These are phyloP conservation scores for Eilema depressum DNA, from an alignment of 2,888 invertebrate genomes.

Conservation along the genomic window DNA sequence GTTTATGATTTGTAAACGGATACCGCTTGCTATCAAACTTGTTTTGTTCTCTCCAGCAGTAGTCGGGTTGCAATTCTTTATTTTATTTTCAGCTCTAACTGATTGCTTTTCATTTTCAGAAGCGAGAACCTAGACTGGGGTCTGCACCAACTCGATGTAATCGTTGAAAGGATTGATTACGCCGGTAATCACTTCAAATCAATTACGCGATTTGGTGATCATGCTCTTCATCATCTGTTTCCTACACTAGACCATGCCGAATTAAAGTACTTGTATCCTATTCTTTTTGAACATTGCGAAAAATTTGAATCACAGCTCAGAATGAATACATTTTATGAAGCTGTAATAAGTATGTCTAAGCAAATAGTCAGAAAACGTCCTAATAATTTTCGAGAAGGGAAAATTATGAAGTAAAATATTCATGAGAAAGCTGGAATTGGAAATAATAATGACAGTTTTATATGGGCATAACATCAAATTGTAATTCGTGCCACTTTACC, in stretches of 20 bases:
- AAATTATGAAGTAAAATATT: slow-evolving; percentile 30
- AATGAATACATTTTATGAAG: slow-evolving; percentile 85
- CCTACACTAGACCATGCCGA: slow-evolving; percentile 93
- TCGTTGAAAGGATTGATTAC: slow-evolving; percentile 90
- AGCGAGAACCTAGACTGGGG: slow-evolving; percentile 90
- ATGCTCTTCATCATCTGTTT: slow-evolving; percentile 92
- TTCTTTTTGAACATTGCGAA: slow-evolving; percentile 88
- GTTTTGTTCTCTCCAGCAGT: too few relatives aligned
- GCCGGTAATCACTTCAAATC: slow-evolving; percentile 89
- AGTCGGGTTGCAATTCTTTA: too few relatives aligned
- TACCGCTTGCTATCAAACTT: too few relatives aligned
- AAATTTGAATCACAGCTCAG: slow-evolving; percentile 87
- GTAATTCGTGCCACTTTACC: neutral
- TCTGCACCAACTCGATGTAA: slow-evolving; percentile 91
- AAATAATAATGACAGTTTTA: slow-evolving; percentile 2
- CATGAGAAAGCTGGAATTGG: neutral
- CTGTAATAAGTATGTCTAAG: slow-evolving; percentile 89
- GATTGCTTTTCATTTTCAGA: slow-evolving; percentile 70
- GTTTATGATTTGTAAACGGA: too few relatives aligned
- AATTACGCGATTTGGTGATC: slow-evolving; percentile 92
- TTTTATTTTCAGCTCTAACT: neutral
- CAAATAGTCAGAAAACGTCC: slow-evolving; percentile 76
- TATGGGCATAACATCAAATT: neutral
- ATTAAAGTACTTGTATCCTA: slow-evolving; percentile 89
- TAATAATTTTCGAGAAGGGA: slow-evolving; percentile 66